A percentile compares a stretch with the other conserved stretches of the same genome.
These are phyloP conservation scores for Centroberyx gerrardi DNA, from an alignment of 2,797 vertebrate species.

Conservation along the genomic window DNA sequence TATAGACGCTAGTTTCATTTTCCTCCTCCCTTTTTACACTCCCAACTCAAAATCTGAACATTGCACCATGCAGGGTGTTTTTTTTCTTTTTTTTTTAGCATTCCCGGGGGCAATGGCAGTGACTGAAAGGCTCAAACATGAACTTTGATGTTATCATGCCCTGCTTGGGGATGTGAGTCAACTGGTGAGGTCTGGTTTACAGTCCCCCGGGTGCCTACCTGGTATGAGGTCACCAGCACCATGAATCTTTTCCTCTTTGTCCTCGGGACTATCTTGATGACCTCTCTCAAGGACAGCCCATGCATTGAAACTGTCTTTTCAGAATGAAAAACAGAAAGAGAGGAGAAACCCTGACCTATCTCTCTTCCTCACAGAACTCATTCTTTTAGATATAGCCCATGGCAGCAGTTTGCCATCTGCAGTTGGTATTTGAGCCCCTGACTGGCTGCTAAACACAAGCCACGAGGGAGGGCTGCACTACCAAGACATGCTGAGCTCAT, in stretches of 20 bases:
- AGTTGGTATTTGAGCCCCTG: constrained; percentile 54
- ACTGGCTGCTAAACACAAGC: constrained; percentile 52
- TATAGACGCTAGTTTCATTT: not conserved
- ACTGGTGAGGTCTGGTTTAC: constrained; percentile 58
- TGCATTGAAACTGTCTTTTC: constrained; percentile 8
- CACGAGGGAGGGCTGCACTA: constrained; percentile 24
- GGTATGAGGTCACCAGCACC: constrained; percentile 65
- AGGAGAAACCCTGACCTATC: constrained; percentile 17
- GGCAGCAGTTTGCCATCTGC: constrained; percentile 56
- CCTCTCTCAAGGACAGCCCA: constrained; percentile 70
- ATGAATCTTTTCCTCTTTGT: constrained; percentile 61
- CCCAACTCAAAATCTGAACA: constrained; percentile 31
- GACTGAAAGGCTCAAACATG: constrained; percentile 63
- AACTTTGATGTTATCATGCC: constrained; percentile 63
- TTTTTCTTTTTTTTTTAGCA: constrained; percentile 51
- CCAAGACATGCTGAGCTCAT: constrained; percentile 49
- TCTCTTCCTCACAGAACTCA: constrained; percentile 9
- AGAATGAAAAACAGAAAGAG: constrained; percentile 18
- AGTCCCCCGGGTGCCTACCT: constrained; percentile 48
- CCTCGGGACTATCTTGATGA: constrained; percentile 63
- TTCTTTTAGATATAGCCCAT: constrained; percentile 40
- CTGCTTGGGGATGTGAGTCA: constrained; percentile 57
- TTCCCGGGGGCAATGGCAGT: constrained; percentile 46
- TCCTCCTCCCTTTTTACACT: not conserved
- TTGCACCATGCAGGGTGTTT: constrained; percentile 25